Evolutionary conservation across 2,113 vertebrate genomes (phyloP).

Genomic region (Pao palembangensis): DNA sequence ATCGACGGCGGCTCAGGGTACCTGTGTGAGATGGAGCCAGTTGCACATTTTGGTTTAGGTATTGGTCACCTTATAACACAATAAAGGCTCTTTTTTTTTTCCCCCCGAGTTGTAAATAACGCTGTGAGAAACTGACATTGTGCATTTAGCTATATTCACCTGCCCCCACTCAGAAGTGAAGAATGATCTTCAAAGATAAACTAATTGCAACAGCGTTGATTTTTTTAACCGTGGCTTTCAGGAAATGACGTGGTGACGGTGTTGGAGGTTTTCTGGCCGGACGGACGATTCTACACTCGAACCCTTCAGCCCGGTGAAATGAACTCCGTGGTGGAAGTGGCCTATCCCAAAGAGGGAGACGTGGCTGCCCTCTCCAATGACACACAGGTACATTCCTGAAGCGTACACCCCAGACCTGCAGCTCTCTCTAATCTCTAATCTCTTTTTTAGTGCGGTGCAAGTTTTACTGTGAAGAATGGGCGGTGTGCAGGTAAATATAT

Average conservation of each 20-base stretch:
- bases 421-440: not conserved
- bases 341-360: constrained; percentile 71
- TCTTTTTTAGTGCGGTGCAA: constrained; percentile 81
- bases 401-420: not conserved
- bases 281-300: constrained; percentile 70
- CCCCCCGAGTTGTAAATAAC: no score
- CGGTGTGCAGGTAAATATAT: constrained; percentile 80
- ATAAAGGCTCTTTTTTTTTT: not conserved
- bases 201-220: not conserved
- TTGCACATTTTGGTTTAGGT: constrained; percentile 93
- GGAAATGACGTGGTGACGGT: constrained; percentile 82
- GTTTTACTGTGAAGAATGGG: constrained; percentile 81
- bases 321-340: constrained; percentile 83
- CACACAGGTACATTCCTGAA: constrained; percentile 73
- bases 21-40: constrained; percentile 92
- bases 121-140: not conserved
- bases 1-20: constrained; percentile 91
- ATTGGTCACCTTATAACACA: not conserved
- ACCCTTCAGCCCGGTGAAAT: constrained; percentile 76
- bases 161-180: not conserved
- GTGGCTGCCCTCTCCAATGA: constrained; percentile 47
- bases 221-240: constrained; percentile 44
- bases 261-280: constrained; percentile 88
- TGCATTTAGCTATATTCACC: no score
- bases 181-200: not conserved